These are phyloP conservation scores for Ichneumoninae sp. DNA, from an alignment of 2,888 invertebrate genomes.

Conservation along the genomic window DNA sequence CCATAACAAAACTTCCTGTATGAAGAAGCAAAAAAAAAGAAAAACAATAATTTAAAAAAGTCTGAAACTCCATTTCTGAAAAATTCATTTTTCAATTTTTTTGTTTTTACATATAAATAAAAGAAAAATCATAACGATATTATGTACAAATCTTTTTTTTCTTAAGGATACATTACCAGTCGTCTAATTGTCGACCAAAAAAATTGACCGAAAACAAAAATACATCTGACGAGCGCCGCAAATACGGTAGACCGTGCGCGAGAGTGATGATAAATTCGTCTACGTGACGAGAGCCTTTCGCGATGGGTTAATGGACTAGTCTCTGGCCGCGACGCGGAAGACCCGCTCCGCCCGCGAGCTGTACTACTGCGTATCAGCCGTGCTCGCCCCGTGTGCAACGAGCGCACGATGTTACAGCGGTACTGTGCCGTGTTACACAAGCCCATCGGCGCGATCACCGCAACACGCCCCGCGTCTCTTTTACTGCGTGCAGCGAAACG, in stretches of 20 bases:
- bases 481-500: slow-evolving; percentile 21
- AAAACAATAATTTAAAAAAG: not conserved
- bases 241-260: not conserved
- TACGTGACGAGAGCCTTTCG: not conserved
- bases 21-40: too few species aligned
- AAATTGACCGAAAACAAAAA: too few species aligned
- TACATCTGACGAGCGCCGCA: not conserved
- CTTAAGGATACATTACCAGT: too few species aligned
- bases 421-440: not conserved
- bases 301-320: not conserved
- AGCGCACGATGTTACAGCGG: not conserved
- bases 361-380: not conserved
- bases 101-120: not conserved
- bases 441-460: slow-evolving; percentile 13
- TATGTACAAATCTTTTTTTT: too few species aligned
- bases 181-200: too few species aligned
- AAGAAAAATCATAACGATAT: not conserved
- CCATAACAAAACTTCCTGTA: too few species aligned
- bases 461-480: slow-evolving; percentile 12
- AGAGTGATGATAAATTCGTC: not conserved
- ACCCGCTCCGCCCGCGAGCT: not conserved
- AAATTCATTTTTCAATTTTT: not conserved
- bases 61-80: not conserved
- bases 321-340: not conserved
- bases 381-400: not conserved